Conservation (phyloP, 2,797 vertebrate species). For the Clarias fuscus region DNA sequence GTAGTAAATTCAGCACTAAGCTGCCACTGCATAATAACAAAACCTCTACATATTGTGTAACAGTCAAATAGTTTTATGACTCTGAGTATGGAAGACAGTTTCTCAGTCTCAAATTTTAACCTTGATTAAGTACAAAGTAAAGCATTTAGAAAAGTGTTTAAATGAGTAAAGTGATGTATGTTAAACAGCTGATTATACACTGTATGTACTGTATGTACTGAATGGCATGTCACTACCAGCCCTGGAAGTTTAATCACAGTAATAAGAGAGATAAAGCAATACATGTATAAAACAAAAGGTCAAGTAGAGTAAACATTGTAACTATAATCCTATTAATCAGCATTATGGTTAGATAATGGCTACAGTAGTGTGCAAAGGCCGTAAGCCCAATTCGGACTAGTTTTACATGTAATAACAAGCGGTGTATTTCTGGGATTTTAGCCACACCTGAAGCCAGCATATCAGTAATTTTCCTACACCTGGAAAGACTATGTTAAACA, state of each 20-base stretch:
- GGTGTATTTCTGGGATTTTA: not conserved
- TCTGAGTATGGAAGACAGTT: slow-evolving; percentile 47
- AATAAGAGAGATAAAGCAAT: slow-evolving; percentile 19
- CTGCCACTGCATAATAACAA: slow-evolving; percentile 27
- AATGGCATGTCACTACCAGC: slow-evolving; percentile 15
- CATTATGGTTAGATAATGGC: slow-evolving; percentile 6
- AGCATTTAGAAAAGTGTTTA: slow-evolving; percentile 1
- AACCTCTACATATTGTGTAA: slow-evolving; percentile 32
- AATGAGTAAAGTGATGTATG: slow-evolving; percentile 22
- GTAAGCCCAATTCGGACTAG: not conserved
- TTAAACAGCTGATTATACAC: slow-evolving; percentile 42
- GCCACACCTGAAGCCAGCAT: not conserved
- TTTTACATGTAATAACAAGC: not conserved
- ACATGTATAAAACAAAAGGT: slow-evolving; percentile 10
- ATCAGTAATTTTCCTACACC: not conserved
- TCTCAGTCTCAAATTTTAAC: not conserved
- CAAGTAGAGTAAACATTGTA: not conserved
- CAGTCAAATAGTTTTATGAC: slow-evolving; percentile 38
- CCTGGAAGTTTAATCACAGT: slow-evolving; percentile 37
- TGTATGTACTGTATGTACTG: slow-evolving; percentile 4
- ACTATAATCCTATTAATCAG: slow-evolving; percentile 12
- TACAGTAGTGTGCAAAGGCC: slow-evolving; percentile 9
- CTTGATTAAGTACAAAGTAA: slow-evolving; percentile 8
- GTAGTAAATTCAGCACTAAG: slow-evolving; percentile 28
- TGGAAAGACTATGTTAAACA: not conserved